Evolutionary conservation across 2,113 vertebrate species (phyloP).

Genomic region (Anhinga anhinga): DNA sequence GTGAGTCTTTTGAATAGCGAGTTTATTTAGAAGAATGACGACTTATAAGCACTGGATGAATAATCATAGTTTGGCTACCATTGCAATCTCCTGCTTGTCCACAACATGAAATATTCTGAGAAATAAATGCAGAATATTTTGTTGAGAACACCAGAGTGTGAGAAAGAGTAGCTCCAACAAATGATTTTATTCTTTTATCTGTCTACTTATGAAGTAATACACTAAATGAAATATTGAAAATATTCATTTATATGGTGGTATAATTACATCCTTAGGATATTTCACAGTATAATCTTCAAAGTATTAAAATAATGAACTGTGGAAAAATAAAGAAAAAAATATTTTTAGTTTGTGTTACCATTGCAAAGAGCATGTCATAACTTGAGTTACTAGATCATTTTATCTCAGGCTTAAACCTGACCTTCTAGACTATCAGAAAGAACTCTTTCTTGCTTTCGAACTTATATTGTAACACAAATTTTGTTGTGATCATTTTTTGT

Average conservation of each 20-base stretch:
- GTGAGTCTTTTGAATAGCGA: neutral
- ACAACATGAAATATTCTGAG: neutral
- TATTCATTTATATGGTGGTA: neutral
- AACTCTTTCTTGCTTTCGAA: neutral
- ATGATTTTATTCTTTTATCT: neutral
- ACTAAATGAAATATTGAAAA: neutral
- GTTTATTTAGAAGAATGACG: neutral
- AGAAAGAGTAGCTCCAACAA: neutral
- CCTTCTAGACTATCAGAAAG: neutral
- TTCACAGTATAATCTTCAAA: neutral
- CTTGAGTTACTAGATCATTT: neutral
- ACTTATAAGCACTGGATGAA: neutral
- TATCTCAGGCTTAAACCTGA: neutral
- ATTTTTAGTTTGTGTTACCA: neutral
- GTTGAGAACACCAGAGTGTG: neutral
- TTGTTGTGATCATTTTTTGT: neutral
- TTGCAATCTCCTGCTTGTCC: neutral
- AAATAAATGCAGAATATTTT: neutral
- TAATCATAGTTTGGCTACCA: neutral
- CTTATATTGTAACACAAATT: neutral
- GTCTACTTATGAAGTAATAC: neutral
- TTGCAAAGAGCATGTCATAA: neutral
- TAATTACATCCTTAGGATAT: neutral
- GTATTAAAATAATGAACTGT: neutral
- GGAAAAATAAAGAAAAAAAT: neutral